phyloP scores from a whole-genome alignment of 2,797 vertebrate species.

The Coracias cyanogaster region DNA sequence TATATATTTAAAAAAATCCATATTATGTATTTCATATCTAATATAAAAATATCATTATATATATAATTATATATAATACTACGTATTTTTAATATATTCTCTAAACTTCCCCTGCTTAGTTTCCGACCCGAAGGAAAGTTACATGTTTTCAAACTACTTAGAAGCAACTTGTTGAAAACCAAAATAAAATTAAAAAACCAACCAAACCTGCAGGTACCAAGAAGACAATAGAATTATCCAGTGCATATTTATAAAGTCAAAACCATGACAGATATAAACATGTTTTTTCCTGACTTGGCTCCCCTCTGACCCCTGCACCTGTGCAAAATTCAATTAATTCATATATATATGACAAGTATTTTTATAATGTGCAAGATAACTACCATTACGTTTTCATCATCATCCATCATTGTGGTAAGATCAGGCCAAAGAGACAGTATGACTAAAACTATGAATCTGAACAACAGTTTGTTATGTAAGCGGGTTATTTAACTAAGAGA shows the following conservation, averaged over 20 bases:
- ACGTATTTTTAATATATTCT: background rate
- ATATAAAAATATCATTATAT: background rate
- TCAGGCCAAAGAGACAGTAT: background rate
- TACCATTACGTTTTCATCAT: background rate
- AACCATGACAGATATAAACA: background rate
- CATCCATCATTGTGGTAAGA: background rate
- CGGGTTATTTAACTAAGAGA: conserved; percentile 38
- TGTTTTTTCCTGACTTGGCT: background rate
- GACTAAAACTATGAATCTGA: conserved; percentile 28
- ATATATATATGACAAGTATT: background rate
- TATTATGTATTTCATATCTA: background rate
- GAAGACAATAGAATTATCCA: conserved; percentile 2
- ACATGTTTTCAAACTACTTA: background rate
- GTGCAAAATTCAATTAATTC: conserved; percentile 43
- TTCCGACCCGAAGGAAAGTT: background rate
- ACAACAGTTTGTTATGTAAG: conserved; percentile 28
- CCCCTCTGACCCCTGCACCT: background rate
- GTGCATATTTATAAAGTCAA: conserved; percentile 2
- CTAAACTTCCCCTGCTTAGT: background rate
- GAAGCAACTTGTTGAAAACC: background rate
- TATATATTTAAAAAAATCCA: background rate
- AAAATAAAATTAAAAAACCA: background rate
- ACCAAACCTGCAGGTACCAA: background rate
- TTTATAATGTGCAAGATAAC: conserved; percentile 29
- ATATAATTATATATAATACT: background rate